Percentiles rank a stretch among this genome's conserved stretches.
phyloP scores from a whole-genome alignment of 2,113 vertebrate genomes.

The Sturnira hondurensis region DNA sequence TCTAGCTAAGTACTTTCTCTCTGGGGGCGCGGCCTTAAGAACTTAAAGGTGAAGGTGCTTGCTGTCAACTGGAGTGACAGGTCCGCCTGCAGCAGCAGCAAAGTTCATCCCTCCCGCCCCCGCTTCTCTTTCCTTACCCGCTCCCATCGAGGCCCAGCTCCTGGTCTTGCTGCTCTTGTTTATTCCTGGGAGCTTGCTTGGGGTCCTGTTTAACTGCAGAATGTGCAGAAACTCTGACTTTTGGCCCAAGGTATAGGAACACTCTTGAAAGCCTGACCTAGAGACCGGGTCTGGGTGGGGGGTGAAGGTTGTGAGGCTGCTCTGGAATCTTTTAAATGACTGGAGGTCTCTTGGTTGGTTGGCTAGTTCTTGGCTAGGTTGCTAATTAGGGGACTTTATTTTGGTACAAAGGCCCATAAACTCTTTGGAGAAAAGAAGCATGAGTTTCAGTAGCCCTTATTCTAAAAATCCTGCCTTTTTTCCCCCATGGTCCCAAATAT shows the following conservation, averaged over 20 bases:
- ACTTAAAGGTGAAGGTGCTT: slow-evolving; percentile 26
- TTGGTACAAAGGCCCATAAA: not conserved
- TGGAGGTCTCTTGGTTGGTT: not conserved
- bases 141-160: slow-evolving; percentile 40
- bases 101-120: not conserved
- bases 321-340: not conserved
- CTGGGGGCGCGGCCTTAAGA: slow-evolving; percentile 69
- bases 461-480: not conserved
- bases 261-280: not conserved
- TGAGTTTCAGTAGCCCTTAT: not conserved
- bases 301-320: not conserved
- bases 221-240: not conserved
- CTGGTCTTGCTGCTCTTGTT: slow-evolving; percentile 55
- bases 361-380: not conserved
- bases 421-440: not conserved
- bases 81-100: slow-evolving; percentile 53
- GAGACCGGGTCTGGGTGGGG: not conserved
- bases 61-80: slow-evolving; percentile 73
- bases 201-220: slow-evolving; percentile 23
- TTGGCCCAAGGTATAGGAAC: not conserved
- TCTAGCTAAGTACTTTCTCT: not conserved
- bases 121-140: not conserved
- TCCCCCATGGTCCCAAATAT: not conserved
- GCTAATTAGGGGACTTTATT: not conserved
- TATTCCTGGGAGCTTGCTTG: slow-evolving; percentile 34